These are phyloP conservation scores for Excalfactoria chinensis DNA, from an alignment of 2,113 vertebrate species.

Conservation along the genomic window DNA sequence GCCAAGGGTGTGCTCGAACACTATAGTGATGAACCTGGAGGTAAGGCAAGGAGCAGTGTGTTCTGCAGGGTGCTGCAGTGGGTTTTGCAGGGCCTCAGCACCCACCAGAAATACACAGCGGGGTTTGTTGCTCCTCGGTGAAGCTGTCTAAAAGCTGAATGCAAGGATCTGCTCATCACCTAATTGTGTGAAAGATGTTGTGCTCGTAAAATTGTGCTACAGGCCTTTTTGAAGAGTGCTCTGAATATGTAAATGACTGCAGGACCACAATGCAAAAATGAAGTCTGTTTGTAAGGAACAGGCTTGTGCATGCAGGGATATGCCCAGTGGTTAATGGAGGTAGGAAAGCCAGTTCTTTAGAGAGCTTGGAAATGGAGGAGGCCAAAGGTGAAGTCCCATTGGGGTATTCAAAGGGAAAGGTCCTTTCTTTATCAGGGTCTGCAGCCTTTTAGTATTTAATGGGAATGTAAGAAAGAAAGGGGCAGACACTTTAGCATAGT, in stretches of 20 bases:
- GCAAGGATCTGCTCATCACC: background rate
- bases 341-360: background rate
- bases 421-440: background rate
- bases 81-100: background rate
- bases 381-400: fast-evolving
- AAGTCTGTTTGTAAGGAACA: background rate
- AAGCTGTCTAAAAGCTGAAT: background rate
- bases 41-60: background rate
- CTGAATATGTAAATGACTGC: background rate
- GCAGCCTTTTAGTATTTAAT: too few species aligned
- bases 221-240: background rate
- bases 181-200: background rate
- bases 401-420: background rate
- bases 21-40: background rate
- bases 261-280: background rate
- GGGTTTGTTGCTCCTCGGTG: background rate
- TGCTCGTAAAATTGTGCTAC: background rate
- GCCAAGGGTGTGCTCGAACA: background rate
- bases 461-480: too few species aligned
- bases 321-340: background rate
- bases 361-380: background rate
- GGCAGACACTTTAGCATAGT: too few species aligned
- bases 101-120: background rate
- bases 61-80: background rate
- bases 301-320: background rate